Conservation (phyloP, 2,888 invertebrate species). For the Polietes domitor region DNA sequence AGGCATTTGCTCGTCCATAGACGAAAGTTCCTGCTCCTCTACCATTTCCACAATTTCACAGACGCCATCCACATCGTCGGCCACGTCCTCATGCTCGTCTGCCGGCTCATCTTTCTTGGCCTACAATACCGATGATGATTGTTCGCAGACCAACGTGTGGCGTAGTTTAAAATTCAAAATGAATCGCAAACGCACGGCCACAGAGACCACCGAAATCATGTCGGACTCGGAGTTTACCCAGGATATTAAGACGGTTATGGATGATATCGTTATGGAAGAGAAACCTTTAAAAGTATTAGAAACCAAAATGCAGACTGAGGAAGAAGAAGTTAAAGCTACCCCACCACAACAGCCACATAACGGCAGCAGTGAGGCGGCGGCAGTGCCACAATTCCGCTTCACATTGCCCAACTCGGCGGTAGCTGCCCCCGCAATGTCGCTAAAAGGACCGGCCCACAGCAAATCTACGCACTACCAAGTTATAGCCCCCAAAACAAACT, state of each 20-base stretch:
- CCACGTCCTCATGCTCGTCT: not conserved
- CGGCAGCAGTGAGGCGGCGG: not conserved
- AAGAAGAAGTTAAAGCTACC: not conserved
- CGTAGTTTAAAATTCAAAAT: slow-evolving; percentile 80
- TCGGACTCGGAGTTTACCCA: slow-evolving; percentile 47
- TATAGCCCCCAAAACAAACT: slow-evolving; percentile 75
- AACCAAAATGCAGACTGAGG: slow-evolving; percentile 33
- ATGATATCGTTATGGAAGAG: not conserved
- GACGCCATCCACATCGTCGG: slow-evolving; percentile 46
- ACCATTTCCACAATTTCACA: slow-evolving; percentile 66
- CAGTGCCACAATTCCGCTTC: slow-evolving; percentile 66
- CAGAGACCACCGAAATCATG: slow-evolving; percentile 50
- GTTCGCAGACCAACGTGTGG: slow-evolving; percentile 77
- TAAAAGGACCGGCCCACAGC: too few relatives aligned
- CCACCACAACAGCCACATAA: not conserved
- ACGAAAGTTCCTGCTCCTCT: slow-evolving; percentile 71
- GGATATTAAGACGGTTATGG: not conserved
- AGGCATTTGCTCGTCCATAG: slow-evolving; percentile 84
- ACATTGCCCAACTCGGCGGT: slow-evolving; percentile 59
- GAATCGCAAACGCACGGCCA: slow-evolving; percentile 74
- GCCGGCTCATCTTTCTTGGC: slow-evolving; percentile 43
- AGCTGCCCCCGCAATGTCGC: not conserved
- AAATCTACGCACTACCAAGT: slow-evolving; percentile 76
- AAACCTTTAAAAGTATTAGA: slow-evolving; percentile 53
- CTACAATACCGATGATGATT: slow-evolving; percentile 72